phyloP scores from a whole-genome alignment of 2,888 invertebrate species.

The Ischnura elegans region DNA sequence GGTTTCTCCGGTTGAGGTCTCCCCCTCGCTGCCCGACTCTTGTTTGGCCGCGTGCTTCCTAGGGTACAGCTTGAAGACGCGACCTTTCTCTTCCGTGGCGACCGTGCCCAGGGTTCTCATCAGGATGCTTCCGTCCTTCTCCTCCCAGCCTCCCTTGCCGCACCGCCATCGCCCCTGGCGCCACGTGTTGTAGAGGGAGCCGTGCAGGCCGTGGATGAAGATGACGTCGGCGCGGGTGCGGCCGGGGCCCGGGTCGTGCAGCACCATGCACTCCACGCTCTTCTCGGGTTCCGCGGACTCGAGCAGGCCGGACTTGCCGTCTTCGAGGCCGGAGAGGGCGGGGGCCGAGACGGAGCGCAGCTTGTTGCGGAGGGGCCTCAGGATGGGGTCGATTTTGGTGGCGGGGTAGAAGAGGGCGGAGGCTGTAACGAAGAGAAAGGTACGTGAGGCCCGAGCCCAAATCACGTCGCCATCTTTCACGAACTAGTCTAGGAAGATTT shows the following conservation, averaged over 20 bases:
- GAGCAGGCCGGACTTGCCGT: constrained; percentile 32
- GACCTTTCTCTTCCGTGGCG: constrained; percentile 63
- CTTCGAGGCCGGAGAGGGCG: constrained; percentile 67
- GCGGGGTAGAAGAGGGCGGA: constrained; percentile 19
- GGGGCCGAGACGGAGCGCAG: constrained; percentile 33
- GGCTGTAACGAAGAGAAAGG: neutral
- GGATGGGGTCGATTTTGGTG: constrained; percentile 24
- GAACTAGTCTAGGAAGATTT: too few species aligned
- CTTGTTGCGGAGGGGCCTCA: constrained; percentile 41
- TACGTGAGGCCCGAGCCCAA: too few species aligned
- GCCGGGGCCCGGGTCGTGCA: constrained; percentile 75
- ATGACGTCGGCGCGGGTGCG: constrained; percentile 83
- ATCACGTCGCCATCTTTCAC: too few species aligned
- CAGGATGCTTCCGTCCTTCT: constrained; percentile 52
- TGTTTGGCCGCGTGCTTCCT: constrained; percentile 74
- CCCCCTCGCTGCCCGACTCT: constrained; percentile 75
- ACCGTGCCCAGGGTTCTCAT: constrained; percentile 42
- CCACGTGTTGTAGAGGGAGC: constrained; percentile 90
- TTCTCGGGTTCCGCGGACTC: constrained; percentile 74
- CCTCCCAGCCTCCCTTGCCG: constrained; percentile 64
- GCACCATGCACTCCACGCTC: constrained; percentile 76
- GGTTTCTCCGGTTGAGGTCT: neutral
- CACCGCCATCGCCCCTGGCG: constrained; percentile 85
- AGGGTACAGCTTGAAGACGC: constrained; percentile 72
- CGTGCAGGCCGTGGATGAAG: constrained; percentile 90